phyloP scores from a whole-genome alignment of 1,140 invertebrate genomes.

The fruit fly (Drosophila melanogaster) region Release_6_plus_ISO1_MT NT_037436.4:10612501-10613000 shows the following conservation, averaged over 20 bases:
- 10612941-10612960: conserved; percentile 21
- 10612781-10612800: conserved; percentile 53
- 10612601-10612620: conserved; percentile 3
- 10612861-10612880: background rate
- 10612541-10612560: conserved; percentile 64
- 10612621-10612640: conserved; percentile 37
- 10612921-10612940: conserved; percentile 15
- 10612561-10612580: conserved; percentile 58
- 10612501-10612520: conserved; percentile 11
- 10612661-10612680: conserved; percentile 44
- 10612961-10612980: conserved; percentile 31
- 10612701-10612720: conserved; percentile 26
- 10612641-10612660: conserved; percentile 68
- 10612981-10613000: conserved; percentile 34
- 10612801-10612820: conserved; percentile 35
- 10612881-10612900: conserved; percentile 15
- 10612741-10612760: conserved; percentile 37
- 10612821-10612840: conserved; percentile 61
- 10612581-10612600: conserved; percentile 5
- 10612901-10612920: conserved; percentile 47
- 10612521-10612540: conserved; percentile 58
- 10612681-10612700: background rate
- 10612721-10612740: conserved; percentile 50
- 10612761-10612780: conserved; percentile 42
- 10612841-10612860: conserved; percentile 24